Conservation (phyloP, 2,888 invertebrate species). For the Agriopis aurantiaria region DNA sequence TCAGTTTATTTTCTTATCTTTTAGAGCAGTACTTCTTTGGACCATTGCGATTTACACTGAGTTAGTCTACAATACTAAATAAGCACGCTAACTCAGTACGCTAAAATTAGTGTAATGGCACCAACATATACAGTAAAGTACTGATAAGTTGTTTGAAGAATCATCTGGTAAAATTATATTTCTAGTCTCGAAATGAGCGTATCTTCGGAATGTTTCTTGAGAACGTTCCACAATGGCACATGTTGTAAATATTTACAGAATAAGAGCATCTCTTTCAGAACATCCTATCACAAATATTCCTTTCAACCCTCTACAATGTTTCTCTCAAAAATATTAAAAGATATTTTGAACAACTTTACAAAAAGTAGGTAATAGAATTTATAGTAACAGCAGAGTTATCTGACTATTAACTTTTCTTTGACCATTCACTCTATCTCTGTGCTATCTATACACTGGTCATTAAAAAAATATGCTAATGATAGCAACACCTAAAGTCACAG, state of each 20-base stretch:
- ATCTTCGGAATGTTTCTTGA: slow-evolving; percentile 16
- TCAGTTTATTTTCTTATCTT: too few species aligned
- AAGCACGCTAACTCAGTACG: too few species aligned
- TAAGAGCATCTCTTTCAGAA: slow-evolving; percentile 7
- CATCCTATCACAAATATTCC: neutral
- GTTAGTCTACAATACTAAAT: too few species aligned
- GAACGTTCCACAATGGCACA: slow-evolving; percentile 18
- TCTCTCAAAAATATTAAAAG: slow-evolving; percentile 16
- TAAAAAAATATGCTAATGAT: too few species aligned
- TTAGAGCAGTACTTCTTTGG: too few species aligned
- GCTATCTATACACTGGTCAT: slow-evolving; percentile 15
- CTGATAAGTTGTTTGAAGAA: too few species aligned
- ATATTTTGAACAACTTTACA: slow-evolving; percentile 15
- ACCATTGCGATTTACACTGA: too few species aligned
- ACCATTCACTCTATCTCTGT: neutral
- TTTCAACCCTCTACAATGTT: slow-evolving; percentile 8
- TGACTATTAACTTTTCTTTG: slow-evolving; percentile 14
- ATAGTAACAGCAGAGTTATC: slow-evolving; percentile 20
- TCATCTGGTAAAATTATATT: too few species aligned
- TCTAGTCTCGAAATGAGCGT: neutral
- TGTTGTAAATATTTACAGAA: slow-evolving; percentile 10
- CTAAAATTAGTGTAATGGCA: too few species aligned
- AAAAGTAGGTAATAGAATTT: slow-evolving; percentile 14
- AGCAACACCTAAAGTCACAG: too few species aligned
- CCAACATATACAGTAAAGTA: too few species aligned